Percentiles rank a stretch among this genome's conserved stretches.
phyloP scores from a whole-genome alignment of 2,888 invertebrate species.

The Philonicus albiceps region DNA sequence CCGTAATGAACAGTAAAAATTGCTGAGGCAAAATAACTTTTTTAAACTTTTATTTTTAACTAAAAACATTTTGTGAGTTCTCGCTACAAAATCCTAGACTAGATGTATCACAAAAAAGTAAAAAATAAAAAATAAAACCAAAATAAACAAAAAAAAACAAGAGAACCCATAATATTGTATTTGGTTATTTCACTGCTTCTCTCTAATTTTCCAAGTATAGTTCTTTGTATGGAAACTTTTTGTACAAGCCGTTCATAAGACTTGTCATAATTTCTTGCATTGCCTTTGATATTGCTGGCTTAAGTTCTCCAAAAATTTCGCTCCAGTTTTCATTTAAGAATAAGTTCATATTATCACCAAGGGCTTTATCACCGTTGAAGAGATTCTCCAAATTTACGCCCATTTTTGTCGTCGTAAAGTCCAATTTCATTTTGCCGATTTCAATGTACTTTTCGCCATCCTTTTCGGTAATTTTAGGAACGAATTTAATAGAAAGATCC shows the following conservation, averaged over 20 bases:
- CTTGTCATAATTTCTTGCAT: constrained; percentile 56
- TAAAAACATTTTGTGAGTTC: neutral
- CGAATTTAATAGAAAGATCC: constrained; percentile 37
- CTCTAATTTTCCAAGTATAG: constrained; percentile 52
- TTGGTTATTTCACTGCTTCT: neutral
- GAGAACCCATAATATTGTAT: neutral
- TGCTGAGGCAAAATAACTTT: neutral
- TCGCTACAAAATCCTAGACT: neutral
- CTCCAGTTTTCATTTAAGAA: constrained; percentile 64
- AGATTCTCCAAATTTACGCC: constrained; percentile 58
- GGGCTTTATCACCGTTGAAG: constrained; percentile 63
- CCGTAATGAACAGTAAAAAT: neutral
- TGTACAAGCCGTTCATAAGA: constrained; percentile 59
- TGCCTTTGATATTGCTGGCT: constrained; percentile 56
- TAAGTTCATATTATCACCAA: constrained; percentile 62
- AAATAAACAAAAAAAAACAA: neutral
- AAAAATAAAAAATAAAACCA: too few relatives aligned
- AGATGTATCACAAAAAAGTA: neutral
- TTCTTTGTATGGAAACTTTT: constrained; percentile 58
- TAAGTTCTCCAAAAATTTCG: constrained; percentile 62
- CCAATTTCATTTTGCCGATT: constrained; percentile 42
- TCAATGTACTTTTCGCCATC: constrained; percentile 50
- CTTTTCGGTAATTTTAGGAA: constrained; percentile 45
- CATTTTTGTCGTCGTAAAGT: constrained; percentile 45
- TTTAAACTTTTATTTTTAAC: neutral